These are phyloP conservation scores for Scaeva pyrastri DNA, from an alignment of 2,888 invertebrate genomes.

Conservation along the genomic window DNA sequence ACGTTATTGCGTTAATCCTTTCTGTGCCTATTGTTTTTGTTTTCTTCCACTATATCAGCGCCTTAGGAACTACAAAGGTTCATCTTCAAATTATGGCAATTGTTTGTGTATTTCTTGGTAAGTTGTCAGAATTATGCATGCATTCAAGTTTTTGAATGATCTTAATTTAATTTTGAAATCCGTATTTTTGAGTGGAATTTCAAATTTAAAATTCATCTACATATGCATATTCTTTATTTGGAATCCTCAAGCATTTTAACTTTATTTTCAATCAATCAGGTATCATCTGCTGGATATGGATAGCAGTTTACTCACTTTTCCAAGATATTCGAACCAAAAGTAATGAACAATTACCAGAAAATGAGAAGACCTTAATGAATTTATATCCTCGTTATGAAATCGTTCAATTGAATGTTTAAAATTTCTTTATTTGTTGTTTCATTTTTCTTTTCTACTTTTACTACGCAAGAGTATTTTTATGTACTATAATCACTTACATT, in stretches of 20 bases:
- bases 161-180: no score
- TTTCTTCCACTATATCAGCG: not conserved
- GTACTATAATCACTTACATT: not conserved
- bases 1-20: constrained; percentile 6
- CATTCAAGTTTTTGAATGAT: no score
- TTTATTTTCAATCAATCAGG: not conserved
- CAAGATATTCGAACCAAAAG: constrained; percentile 8
- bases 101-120: constrained; percentile 14
- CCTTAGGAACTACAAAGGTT: not conserved
- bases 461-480: not conserved
- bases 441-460: not conserved
- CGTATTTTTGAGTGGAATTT: no score
- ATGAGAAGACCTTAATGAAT: constrained; percentile 22
- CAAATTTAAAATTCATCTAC: no score
- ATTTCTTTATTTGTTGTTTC: not conserved
- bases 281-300: constrained; percentile 24
- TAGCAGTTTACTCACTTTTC: constrained; percentile 20
- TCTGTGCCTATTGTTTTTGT: constrained; percentile 21
- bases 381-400: constrained; percentile 37
- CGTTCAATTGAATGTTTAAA: constrained; percentile 36
- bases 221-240: no score
- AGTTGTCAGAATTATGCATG: no score
- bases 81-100: constrained; percentile 7
- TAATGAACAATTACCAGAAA: constrained; percentile 10
- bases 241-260: no score